Base-by-base conservation (phyloP, 2,113 vertebrate species). In the Corythornis madagascariensis region DNA sequence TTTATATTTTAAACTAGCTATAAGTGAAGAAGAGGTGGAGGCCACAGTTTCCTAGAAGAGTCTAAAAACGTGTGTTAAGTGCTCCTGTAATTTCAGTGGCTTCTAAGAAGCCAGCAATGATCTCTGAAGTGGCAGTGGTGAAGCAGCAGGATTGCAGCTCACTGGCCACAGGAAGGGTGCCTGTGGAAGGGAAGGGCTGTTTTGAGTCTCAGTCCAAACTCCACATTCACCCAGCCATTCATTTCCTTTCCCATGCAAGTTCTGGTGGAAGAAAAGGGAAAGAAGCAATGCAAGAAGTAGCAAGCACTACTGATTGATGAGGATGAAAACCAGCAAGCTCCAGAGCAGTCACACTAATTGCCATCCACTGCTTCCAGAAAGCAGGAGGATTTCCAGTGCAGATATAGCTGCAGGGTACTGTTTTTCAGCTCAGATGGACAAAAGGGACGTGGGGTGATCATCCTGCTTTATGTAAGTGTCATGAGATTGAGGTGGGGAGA, bases 231-330 rank as follows among this genome's bases (percentile, higher is more conserved):
- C 82, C 63, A 20, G 42, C 67, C 79, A 33, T 22, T 95, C 48
- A 35, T 84, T 89, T 92, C 82, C 87, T 92, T 92, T 89, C 78
- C 61, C 70, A 42, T 59, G 59, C 24, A 72, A 77, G 59, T 86
- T 79, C 89, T 87, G 82, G 59, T 91, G 85, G 75, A 63, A 91
- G 85, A 83, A 85, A 85, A 87, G 31, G 33, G 87, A 63, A 55
- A 50, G 78, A 85, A 55, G 50, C 82, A 85, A 82, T 45, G 33
- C 73, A 89, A 85, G 35, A 35, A 35, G 35, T 35, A 35, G 35
- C 35, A 35, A 87, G 56, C 59, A 57, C n/a, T 52, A 13, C 66
- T 86, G 89, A 92, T 57, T 79, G 84, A 87, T 70, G 85, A 94
- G 63, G 71, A 89, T 70, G 78, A 85, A 92, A 90, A 82, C 3